phyloP scores from a whole-genome alignment of 1,140 invertebrate genomes.

The Aleiodes sp. region DNA sequence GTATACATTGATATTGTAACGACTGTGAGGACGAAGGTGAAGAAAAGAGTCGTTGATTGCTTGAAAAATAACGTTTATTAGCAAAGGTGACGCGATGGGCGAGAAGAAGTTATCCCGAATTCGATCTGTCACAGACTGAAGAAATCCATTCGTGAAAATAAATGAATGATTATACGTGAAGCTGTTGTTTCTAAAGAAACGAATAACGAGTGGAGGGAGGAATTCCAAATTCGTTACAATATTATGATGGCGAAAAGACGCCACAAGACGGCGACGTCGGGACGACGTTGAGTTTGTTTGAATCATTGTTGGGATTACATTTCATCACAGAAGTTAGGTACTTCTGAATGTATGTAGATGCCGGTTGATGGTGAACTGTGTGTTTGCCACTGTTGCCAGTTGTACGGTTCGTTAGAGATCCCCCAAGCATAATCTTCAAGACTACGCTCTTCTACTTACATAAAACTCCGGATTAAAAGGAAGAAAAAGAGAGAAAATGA shows the following conservation, averaged over 20 bases:
- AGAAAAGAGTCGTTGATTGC: too few species aligned
- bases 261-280: not conserved
- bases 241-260: slow-evolving; percentile 22
- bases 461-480: not conserved
- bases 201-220: too few species aligned
- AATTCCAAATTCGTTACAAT: not conserved
- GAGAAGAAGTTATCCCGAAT: too few species aligned
- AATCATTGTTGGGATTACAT: slow-evolving; percentile 37
- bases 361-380: not conserved
- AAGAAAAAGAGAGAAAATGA: not conserved
- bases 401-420: slow-evolving; percentile 7
- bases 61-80: too few species aligned
- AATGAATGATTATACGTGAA: too few species aligned
- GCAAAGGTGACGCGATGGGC: too few species aligned
- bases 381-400: slow-evolving; percentile 16
- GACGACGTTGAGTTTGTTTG: slow-evolving; percentile 24
- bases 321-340: not conserved
- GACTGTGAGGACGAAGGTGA: too few species aligned
- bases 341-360: not conserved
- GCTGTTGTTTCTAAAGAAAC: too few species aligned
- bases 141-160: too few species aligned
- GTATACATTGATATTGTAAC: too few species aligned
- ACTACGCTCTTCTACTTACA: not conserved
- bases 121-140: too few species aligned
- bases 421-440: not conserved